Evolutionary conservation across 2,888 invertebrate genomes (phyloP), one percentile per base, ranked within the genome.

Genomic region (Andrena fulva): DNA sequence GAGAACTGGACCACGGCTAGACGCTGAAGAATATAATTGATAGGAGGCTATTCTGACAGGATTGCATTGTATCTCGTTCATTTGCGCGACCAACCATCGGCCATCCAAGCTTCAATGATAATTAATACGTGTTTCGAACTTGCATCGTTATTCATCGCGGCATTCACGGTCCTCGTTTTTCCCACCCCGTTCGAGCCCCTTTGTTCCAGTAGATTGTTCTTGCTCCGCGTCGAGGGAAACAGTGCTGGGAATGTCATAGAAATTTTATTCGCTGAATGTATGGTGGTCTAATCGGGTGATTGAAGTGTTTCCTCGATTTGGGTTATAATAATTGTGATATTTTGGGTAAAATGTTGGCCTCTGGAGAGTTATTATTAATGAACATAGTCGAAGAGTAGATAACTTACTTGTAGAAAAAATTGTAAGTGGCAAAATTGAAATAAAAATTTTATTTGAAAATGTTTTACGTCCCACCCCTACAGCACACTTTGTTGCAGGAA

Each of bases 11-110:
- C 27, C 54, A 73, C 54, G 56, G 29, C n/a, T 79, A 42, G 29
- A 48, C 42, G 75, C 20, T 79, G 80, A 85, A 79, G 83, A 87
- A 66, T 64, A 70, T 87, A 87, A 87, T 87, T 81, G 80, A 87
- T 85, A 81, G 80, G 68, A 56, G 66, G 62, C 77, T 79, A 83
- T 87, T 81, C 85, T 84, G 87, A 84, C 85, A 83, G 77, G 69
- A 70, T 77, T 75, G 68, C 64, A 74, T 80, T 79, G 82, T 69
- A 64, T 70, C 63, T 50, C 50, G 63, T 64, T 60, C 62, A 59
- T 69, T 24, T 42, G 69, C 66, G 64, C 56, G 69, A 60, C 60
- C 72, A 24, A 67, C 35, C 24, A 59, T 20, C 50, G 62, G 52
- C 33, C 56, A 29, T 50, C 67, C 12, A 35, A 48, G 50, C 66